Base-by-base conservation (phyloP, 2,888 invertebrate genomes). In the Lasioglossum pauxillum region DNA sequence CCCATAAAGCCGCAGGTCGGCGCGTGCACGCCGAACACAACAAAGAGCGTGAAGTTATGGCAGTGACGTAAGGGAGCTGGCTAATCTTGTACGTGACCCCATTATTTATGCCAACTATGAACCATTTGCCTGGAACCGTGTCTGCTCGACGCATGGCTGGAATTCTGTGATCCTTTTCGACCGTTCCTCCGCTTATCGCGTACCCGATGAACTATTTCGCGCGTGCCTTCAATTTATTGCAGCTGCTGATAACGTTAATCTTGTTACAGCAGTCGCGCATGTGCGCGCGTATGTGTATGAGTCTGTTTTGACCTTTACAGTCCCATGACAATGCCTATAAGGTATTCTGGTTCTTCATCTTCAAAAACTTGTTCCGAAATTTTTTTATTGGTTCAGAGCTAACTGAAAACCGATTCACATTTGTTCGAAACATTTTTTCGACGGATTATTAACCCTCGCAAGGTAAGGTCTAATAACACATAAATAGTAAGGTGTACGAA, bases 41-140 rank as follows among this genome's bases (percentile, higher is more conserved):
- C 71, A 80, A 85, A 80, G 74, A 79, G 35, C 64, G 60, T 41
- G 69, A 82, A 81, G 72, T 86, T 84, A 83, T 46, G 67, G 78
- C 49, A 80, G 49, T 89, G 88, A 88, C 80, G 86, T 85, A 90
- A 90, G 77, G 69, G 38, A 82, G 57, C 78, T 38, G n/a, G 49
- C 85, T 90, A 90, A 90, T 90, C 90, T 90, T 67, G 80, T 85
- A 79, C 81, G 84, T 90, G 84, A 83, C 84, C 88, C 78, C 81
- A 81, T 89, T 89, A 82, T 80, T 83, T 86, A 87, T 87, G 73
- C 76, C 76, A 78, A 83, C 80, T 74, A 76, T 74, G 80, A 78
- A 81, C 74, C 53, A 78, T 83, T 83, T 80, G 75, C 16, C 80
- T 78, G 86, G 75, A 80, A 73, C 60, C 57, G 73, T 69, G 35